These are phyloP conservation scores for Caenorhabditis sp. DNA, from an alignment of 2,888 invertebrate genomes.

Conservation along the genomic window DNA sequence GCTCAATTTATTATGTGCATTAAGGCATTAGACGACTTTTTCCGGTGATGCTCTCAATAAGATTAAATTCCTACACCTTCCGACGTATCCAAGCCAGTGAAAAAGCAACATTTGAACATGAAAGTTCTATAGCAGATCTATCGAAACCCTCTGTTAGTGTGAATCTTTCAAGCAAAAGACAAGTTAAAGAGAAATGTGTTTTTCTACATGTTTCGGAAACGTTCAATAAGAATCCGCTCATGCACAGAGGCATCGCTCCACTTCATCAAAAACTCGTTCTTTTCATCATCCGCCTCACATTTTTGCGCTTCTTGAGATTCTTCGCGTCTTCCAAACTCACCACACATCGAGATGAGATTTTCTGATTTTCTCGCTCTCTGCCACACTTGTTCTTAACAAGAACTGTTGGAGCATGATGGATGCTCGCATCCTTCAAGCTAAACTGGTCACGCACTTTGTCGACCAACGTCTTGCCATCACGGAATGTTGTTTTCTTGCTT, in stretches of 20 bases:
- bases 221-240: conserved; percentile 20
- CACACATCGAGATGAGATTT: conserved; percentile 25
- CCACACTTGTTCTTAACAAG: conserved; percentile 39
- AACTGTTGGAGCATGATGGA: conserved; percentile 44
- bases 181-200: neutral
- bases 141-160: neutral
- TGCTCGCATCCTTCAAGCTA: conserved; percentile 25
- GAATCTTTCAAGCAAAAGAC: neutral
- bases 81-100: neutral
- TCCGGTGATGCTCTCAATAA: conserved; percentile 61
- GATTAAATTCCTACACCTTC: conserved; percentile 53
- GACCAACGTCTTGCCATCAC: conserved; percentile 19
- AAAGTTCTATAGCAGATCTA: neutral
- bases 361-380: conserved; percentile 14
- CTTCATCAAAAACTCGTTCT: conserved; percentile 59
- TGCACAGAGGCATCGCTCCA: conserved; percentile 26
- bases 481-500: conserved; percentile 19
- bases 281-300: conserved; percentile 41
- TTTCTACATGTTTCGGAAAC: neutral
- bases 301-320: conserved; percentile 23
- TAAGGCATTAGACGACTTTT: conserved; percentile 56
- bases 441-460: conserved; percentile 51
- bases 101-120: neutral
- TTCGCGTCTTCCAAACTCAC: conserved; percentile 35
- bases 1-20: conserved; percentile 60